Percentiles rank a stretch among this genome's conserved stretches.
These are phyloP conservation scores for Pangasianodon hypophthalmus DNA, from an alignment of 2,113 vertebrate genomes.

Conservation along the genomic window DNA sequence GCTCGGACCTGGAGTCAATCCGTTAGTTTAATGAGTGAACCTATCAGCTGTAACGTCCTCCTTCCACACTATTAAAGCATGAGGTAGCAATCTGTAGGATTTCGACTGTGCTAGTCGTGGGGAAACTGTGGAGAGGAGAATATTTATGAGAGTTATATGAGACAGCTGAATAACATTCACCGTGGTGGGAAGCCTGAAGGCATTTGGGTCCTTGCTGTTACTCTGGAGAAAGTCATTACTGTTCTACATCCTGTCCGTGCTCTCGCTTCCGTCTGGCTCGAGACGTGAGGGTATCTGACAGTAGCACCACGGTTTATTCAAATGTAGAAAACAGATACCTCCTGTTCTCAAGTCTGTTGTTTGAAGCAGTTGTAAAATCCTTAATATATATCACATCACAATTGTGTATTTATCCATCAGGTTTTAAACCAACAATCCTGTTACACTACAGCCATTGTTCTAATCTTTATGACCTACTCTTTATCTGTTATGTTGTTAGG, in stretches of 20 bases:
- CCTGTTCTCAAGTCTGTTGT: not conserved
- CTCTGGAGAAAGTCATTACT: slow-evolving; percentile 45
- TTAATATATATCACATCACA: not conserved
- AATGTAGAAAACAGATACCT: not conserved
- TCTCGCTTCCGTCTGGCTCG: not conserved
- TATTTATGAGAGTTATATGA: slow-evolving; percentile 34
- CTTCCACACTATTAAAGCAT: not conserved
- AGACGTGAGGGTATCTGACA: not conserved
- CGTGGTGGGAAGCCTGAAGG: slow-evolving; percentile 16
- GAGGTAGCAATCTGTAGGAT: not conserved
- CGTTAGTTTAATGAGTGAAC: slow-evolving; percentile 46
- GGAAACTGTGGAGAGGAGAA: slow-evolving; percentile 19
- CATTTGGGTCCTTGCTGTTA: slow-evolving; percentile 28
- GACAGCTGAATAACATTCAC: slow-evolving; percentile 26
- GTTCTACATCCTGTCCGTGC: slow-evolving; percentile 36
- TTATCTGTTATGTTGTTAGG: not conserved
- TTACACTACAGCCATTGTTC: not conserved
- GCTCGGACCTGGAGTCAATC: slow-evolving; percentile 37
- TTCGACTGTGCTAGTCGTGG: not conserved
- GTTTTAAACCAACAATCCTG: not conserved
- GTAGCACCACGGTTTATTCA: not conserved
- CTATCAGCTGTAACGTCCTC: not conserved
- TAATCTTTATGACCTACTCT: not conserved
- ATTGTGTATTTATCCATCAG: not conserved
- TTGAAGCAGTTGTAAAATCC: not conserved